A percentile compares a stretch with the other conserved stretches of the same genome.
These are phyloP conservation scores for Xestobium rufovillosum DNA, from an alignment of 2,888 invertebrate species.

Conservation along the genomic window DNA sequence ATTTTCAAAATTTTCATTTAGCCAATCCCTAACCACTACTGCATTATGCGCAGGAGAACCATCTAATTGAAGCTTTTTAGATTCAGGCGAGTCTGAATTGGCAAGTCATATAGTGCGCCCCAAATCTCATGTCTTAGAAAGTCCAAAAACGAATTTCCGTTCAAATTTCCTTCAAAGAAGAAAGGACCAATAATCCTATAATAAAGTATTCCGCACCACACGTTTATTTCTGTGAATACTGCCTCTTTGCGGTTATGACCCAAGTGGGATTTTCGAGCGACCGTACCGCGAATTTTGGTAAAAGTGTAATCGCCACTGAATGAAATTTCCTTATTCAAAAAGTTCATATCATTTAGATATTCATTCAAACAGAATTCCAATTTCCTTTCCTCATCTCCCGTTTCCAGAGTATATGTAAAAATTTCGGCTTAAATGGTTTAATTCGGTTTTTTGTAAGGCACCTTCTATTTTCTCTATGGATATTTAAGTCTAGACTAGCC, in stretches of 20 bases:
- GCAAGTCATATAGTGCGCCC: conserved; percentile 1
- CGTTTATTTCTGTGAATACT: conserved; percentile 2
- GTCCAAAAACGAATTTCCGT: neutral
- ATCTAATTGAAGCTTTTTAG: conserved; percentile 2
- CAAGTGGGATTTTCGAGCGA: neutral
- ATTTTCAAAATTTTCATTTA: conserved; percentile 1
- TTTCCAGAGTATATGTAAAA: no score
- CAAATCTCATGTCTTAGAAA: neutral
- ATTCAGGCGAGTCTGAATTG: neutral
- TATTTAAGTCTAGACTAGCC: no score
- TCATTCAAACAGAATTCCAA: no score
- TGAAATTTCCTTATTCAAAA: conserved; percentile 2
- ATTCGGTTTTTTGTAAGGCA: no score
- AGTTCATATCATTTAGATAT: conserved; percentile 5
- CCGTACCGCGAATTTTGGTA: neutral
- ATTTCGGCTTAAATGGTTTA: no score
- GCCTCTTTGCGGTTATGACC: neutral
- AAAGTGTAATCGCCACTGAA: neutral
- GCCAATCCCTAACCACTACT: neutral
- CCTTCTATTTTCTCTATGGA: no score
- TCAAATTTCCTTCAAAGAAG: conserved; percentile 1
- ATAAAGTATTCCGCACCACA: neutral
- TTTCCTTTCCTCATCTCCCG: no score
- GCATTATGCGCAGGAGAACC: neutral
- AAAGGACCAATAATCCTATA: conserved; percentile 1